Percentiles rank a stretch among this genome's conserved stretches.
These are phyloP conservation scores for Poecilia picta DNA, from an alignment of 2,797 vertebrate genomes.

Conservation along the genomic window DNA sequence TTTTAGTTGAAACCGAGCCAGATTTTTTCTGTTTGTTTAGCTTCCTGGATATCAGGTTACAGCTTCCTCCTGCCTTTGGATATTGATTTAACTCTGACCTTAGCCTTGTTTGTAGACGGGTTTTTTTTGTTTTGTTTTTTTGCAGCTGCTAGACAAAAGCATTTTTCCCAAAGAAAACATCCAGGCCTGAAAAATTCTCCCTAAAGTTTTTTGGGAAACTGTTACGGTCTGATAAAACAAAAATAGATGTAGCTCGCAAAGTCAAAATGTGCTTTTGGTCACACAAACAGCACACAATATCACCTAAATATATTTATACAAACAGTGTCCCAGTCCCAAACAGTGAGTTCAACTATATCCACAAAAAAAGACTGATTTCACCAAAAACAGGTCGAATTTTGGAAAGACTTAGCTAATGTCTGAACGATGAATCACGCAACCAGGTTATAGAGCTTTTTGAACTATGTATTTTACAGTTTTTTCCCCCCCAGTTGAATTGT, in stretches of 20 bases:
- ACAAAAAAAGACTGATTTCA: neutral
- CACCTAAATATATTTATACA: neutral
- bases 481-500: neutral
- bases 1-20: neutral
- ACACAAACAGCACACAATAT: neutral
- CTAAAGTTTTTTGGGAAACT: neutral
- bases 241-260: neutral
- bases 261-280: too few relatives aligned
- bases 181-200: neutral
- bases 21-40: neutral
- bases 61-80: neutral
- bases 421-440: neutral
- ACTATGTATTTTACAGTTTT: neutral
- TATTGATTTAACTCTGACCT: neutral
- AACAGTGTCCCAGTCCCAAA: neutral
- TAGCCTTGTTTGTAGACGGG: neutral
- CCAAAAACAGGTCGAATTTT: neutral
- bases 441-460: neutral
- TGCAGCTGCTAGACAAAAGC: neutral
- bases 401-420: too few relatives aligned
- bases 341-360: neutral
- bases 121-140: neutral
- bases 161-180: neutral
- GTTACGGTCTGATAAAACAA: neutral
- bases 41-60: neutral